These are phyloP conservation scores for Nerophis ophidion DNA, from an alignment of 2,113 vertebrate genomes.

Conservation along the genomic window DNA sequence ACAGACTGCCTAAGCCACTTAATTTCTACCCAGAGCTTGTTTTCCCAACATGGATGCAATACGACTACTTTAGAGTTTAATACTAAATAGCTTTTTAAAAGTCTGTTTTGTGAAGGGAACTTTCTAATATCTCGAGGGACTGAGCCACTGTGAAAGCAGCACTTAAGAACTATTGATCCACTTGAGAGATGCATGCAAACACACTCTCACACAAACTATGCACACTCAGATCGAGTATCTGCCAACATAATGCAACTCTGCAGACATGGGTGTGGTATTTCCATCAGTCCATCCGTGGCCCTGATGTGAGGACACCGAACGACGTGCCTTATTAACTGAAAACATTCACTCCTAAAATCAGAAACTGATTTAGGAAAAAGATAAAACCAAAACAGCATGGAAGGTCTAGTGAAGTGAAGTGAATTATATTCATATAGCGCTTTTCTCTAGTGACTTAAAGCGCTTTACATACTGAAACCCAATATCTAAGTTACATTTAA, in stretches of 20 bases:
- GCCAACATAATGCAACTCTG: slow-evolving; percentile 55
- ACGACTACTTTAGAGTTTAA: no score
- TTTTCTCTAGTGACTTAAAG: no score
- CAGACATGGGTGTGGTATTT: slow-evolving; percentile 46
- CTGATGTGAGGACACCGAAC: not conserved
- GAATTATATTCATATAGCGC: no score
- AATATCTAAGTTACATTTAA: no score
- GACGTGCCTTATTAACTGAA: not conserved
- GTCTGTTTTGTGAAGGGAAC: no score
- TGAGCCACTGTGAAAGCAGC: slow-evolving; percentile 3
- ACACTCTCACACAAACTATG: slow-evolving; percentile 6
- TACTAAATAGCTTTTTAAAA: no score
- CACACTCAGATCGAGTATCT: slow-evolving; percentile 32
- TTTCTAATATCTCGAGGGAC: not conserved
- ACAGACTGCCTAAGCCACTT: no score
- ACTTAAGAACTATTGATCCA: not conserved
- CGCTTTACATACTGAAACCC: no score
- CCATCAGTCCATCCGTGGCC: slow-evolving; percentile 1
- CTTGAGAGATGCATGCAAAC: not conserved
- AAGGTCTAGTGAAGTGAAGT: no score
- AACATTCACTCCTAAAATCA: not conserved
- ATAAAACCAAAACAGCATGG: no score
- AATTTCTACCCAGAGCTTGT: no score
- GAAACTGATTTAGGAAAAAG: not conserved
- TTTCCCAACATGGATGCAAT: not conserved